A percentile compares a stretch with the other conserved stretches of the same genome.
These are phyloP conservation scores for Drosophila kanekoi DNA, from an alignment of 2,888 invertebrate genomes.

Conservation along the genomic window DNA sequence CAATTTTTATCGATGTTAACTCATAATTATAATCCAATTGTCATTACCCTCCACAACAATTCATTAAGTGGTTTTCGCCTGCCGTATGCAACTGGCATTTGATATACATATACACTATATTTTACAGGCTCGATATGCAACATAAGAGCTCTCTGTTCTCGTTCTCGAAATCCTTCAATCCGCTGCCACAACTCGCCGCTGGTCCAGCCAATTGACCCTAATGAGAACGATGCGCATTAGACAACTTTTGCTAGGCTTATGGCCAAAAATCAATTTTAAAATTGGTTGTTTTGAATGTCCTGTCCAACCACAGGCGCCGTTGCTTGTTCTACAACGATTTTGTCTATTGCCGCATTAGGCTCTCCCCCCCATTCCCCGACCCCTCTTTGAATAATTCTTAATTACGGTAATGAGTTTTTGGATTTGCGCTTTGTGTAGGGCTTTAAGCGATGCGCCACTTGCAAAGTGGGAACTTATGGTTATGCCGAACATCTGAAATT, in stretches of 20 bases:
- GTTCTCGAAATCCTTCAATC: background rate
- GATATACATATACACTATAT: slow-evolving; percentile 16
- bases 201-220: slow-evolving; percentile 54
- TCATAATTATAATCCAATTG: slow-evolving; percentile 75
- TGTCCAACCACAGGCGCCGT: slow-evolving; percentile 2
- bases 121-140: slow-evolving; percentile 10
- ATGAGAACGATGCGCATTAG: slow-evolving; percentile 48
- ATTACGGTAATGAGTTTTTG: slow-evolving; percentile 75
- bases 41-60: slow-evolving; percentile 46
- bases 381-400: slow-evolving; percentile 45
- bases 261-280: slow-evolving; percentile 64
- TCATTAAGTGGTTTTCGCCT: slow-evolving; percentile 61
- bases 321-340: slow-evolving; percentile 43
- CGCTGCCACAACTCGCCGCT: slow-evolving; percentile 2
- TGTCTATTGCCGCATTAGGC: background rate
- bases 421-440: slow-evolving; percentile 44
- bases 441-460: slow-evolving; percentile 39
- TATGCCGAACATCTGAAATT: slow-evolving; percentile 67
- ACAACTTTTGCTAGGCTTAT: slow-evolving; percentile 19
- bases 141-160: slow-evolving; percentile 6
- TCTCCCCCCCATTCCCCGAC: too few species aligned
- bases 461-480: slow-evolving; percentile 65
- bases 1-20: slow-evolving; percentile 70
- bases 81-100: slow-evolving; percentile 53
- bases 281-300: slow-evolving; percentile 52